Evolutionary conservation across 1,140 invertebrate genomes (phyloP), one percentile per base, ranked within the genome.

Genomic region (Camponotus floridanus): DNA sequence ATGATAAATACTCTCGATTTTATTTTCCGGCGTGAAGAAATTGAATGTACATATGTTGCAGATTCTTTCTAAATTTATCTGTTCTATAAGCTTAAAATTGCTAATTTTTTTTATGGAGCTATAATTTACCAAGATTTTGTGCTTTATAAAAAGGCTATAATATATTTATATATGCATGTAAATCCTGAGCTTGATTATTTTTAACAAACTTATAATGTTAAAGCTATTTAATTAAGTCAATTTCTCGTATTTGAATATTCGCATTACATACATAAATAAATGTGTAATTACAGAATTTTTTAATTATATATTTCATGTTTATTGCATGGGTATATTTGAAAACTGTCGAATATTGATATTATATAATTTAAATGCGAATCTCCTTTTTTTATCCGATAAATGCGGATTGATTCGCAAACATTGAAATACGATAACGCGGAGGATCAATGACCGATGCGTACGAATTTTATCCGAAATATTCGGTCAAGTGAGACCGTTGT

Each of bases 401-500:
- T 36, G 61, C 7, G 36, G 48, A 18, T 74, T 61, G 26, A 74
- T 61, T 61, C 21, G 39, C 55, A 31, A 61, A 74, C 26, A 36
- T 59, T 33, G 67, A 73, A 39, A 81, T 73, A 33, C 26, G 39
- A 83, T 74, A 61, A 83, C 79, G 42, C 57, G 76, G 5, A 39
- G 21, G 39, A 73, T 83, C 79, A 15, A 73, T 81, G 79, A 73
- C 39, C 57, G 26, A 26, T 48, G 68, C n/a, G 39, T 48, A 83
- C 55, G 71, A 74, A 83, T 83, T 83, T 83, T 74, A 4, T 7
- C 55, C 68, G 55, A 42, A 61, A 83, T 74, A 83, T 74, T n/a
- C n/a, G 79, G 79, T 83, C 68, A 83, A 83, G 79, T 74, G 79
- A 83, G 79, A 83, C 68, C 55, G 68, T 83, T 83, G 68, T 83